Evolutionary conservation across 1,140 invertebrate genomes (phyloP), one percentile per base, ranked within the genome.

Genomic region (Teleogryllus occipitalis): DNA sequence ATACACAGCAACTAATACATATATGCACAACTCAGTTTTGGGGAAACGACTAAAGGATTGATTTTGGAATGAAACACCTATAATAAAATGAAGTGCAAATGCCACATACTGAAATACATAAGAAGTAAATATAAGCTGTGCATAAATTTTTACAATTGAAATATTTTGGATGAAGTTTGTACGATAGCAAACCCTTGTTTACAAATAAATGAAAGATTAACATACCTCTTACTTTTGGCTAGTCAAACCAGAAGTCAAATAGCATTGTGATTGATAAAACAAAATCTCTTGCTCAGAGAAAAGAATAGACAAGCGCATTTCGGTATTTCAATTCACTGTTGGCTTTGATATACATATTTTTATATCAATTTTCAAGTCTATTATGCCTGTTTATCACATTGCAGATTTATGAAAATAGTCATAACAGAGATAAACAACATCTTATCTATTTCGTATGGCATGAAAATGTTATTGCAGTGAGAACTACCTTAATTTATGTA

Each of bases 1-100:
- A 80, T 77, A 76, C 75, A 77, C 48, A 18, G 79, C 79, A 77
- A 80, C 47, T 76, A 80, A 77, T 78, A 27, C 21, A 72, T 8
- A 8, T 78, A 46, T 54, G 49, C 21, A 75, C 74, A 75, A 65
- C 54, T 65, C 7, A 65, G 18, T 65, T 65, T 65, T 65, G 18
- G 54, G 54, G 54, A 65, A 14, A 18, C 18, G 54, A 65, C 18
- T 65, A 14, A 65, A 14, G 18, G 18, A 65, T 65, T 10, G 54
- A 10, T 75, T 75, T 21, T n/a, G 47, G 10, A 77, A 77, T 77
- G 22, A 77, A 49, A 47, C 47, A 75, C 27, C 18, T 21, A 48
- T 21, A 77, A n/a, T 48, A 8, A 77, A 77, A 48, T 77, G 27
- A 77, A 77, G 47, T 48, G 47, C 76, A 22, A 48, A n/a, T 47